Evolutionary conservation across 1,140 invertebrate genomes (phyloP), one percentile per base, ranked within the genome.

Genomic region (Samia ricini): DNA sequence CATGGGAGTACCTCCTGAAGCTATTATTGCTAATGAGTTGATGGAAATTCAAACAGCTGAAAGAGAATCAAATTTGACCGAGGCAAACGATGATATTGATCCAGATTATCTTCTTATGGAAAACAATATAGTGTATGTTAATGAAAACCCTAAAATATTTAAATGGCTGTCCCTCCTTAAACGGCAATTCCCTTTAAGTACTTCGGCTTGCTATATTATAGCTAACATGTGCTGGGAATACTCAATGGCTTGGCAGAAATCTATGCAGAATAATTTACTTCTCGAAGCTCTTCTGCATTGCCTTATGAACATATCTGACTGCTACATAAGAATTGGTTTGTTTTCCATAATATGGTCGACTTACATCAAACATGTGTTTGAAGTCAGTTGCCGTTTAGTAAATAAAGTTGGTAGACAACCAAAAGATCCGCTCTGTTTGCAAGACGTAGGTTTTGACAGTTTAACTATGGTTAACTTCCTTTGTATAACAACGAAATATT

Each of bases 161-260:
- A 92, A 92, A 70, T 91, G 93, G 70, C 71, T 95, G 5, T 91
- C 91, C 10, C 74, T 95, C 20, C 85, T 96, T 21, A 93, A 93
- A 42, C 91, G 92, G 42, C 94, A 96, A 83, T 98, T 98, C 83
- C 97, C 97, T 0, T 94, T 97, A 61, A 98, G 96, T 87, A 91
- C 98, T 33, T 93, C 95, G 22, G 93, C 94, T 26, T 94, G 95
- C 73, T 93, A 95, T 29, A 83, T 98, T 24, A 86, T 98, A 33
- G 93, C 95, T 10, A 97, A 98, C 85, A 94, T 98, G 91, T 94
- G 94, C 71, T 98, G 97, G 97, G 97, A 98, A 81, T 97, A 96
- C 88, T 93, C 95, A 61, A 92, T 95, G 65, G 92, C 93, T 57
- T 98, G 97, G 97, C 95, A 95, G 81, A 96, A 95, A 85, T 93